Conservation (phyloP, 2,888 invertebrate species). For the Tineola bisselliella region DNA sequence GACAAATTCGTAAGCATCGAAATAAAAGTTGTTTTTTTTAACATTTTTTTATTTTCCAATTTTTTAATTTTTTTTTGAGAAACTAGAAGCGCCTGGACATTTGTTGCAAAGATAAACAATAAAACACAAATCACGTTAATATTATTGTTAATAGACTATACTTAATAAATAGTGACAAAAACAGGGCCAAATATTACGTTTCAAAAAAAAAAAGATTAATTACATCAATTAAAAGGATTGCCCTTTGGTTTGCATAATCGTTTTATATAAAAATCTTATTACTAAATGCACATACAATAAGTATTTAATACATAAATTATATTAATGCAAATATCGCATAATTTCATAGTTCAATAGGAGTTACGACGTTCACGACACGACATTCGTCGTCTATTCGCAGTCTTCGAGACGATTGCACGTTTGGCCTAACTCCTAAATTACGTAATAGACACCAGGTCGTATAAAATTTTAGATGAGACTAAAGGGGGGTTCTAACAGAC, state of each 20-base stretch:
- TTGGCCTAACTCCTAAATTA: background rate
- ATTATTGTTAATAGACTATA: conserved; percentile 6
- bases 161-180: background rate
- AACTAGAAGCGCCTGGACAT: background rate
- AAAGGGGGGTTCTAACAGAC: background rate
- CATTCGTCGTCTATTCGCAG: background rate
- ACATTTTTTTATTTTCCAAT: too few relatives aligned
- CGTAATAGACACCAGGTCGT: background rate
- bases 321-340: background rate
- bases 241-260: background rate
- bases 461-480: background rate
- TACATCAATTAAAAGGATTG: background rate
- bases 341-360: background rate
- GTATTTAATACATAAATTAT: background rate
- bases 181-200: background rate
- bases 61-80: background rate
- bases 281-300: background rate
- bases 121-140: background rate
- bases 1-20: too few relatives aligned
- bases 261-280: background rate
- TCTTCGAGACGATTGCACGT: background rate
- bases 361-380: background rate
- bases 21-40: too few relatives aligned
- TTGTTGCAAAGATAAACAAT: background rate
- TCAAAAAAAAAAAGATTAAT: background rate